Evolutionary conservation across 2,888 invertebrate species (phyloP), one percentile per base, ranked within the genome.

Genomic region (Rhagophthalmus giganteus): DNA sequence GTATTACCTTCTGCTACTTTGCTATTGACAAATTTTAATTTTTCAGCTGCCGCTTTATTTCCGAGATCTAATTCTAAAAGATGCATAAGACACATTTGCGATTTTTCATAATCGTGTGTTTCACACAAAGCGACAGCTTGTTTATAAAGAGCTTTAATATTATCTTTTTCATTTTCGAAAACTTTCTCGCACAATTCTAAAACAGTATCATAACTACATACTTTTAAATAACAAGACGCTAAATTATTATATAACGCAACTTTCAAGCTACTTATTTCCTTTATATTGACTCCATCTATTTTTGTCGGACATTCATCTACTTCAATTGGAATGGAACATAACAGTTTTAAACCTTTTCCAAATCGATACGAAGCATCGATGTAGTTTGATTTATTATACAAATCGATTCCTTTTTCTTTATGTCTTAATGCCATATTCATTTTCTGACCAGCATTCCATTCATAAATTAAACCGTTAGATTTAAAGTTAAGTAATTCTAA

Each of bases 211-310:
- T 82, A 87, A 57, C 86, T 84, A 6, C 83, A 73, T 54, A 79
- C 79, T 55, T 84, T 84, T 11, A 90, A 77, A 62, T 91, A 87
- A 68, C 92, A 91, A 32, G 87, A 86, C 0, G 92, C 88, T 68
- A 94, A 76, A 73, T 94, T 94, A 59, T 88, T 87, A 68, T 87
- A 89, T 5, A 92, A 76, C 60, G 82, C 83, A 6, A 83, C 74
- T 69, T 87, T 83, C 5, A 88, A 70, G 39, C 76, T 74, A 25
- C 80, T 69, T 57, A 88, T 76, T 45, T 82, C 79, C 5, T 75
- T 70, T 0, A 78, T 63, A 16, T 69, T 65, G 15, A 82, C 74
- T 1, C 77, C 77, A 28, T 79, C 78, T 4, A 83, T 73, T 4
- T 73, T 68, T n/a, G 78, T 75, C 1, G 76, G 74, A 35, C 71